These are phyloP conservation scores for Homarus americanus DNA, from an alignment of 1,140 invertebrate genomes.

Conservation along the genomic window DNA sequence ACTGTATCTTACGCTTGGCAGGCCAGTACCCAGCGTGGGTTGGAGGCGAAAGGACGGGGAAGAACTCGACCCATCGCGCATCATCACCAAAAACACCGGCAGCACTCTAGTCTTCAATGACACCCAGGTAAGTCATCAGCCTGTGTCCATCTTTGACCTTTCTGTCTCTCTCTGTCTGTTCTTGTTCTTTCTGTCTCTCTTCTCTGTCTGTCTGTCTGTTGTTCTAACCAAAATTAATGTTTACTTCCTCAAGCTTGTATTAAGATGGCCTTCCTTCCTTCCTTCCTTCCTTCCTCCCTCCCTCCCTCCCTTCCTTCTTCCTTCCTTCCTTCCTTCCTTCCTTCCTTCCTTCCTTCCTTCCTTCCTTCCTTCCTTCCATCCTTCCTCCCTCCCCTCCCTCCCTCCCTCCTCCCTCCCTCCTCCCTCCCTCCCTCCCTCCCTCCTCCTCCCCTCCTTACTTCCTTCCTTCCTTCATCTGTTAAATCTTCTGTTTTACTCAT, in stretches of 20 bases:
- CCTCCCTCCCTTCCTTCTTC: neutral
- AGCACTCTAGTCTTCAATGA: constrained; percentile 58
- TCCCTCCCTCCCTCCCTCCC: neutral
- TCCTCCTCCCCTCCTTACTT: neutral
- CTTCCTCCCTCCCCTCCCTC: neutral
- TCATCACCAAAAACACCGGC: constrained; percentile 52
- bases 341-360: neutral
- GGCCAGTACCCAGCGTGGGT: constrained; percentile 53
- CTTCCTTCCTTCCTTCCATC: neutral
- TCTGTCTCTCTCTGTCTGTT: neutral
- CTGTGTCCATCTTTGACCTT: neutral
- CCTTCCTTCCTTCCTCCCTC: neutral
- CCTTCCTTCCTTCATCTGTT: too few relatives aligned
- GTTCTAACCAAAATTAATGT: too few relatives aligned
- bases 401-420: neutral
- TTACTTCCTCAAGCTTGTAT: too few relatives aligned
- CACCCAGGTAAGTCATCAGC: constrained; percentile 59
- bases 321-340: neutral
- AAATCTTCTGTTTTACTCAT: too few relatives aligned
- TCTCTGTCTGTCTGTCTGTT: neutral
- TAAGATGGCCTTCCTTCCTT: neutral
- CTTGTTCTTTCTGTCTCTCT: constrained; percentile 1
- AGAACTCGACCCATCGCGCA: neutral
- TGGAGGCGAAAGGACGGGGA: constrained; percentile 51
- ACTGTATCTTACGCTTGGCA: neutral